phyloP scores from a whole-genome alignment of 1,140 invertebrate genomes.

The Cylas formicarius region DNA sequence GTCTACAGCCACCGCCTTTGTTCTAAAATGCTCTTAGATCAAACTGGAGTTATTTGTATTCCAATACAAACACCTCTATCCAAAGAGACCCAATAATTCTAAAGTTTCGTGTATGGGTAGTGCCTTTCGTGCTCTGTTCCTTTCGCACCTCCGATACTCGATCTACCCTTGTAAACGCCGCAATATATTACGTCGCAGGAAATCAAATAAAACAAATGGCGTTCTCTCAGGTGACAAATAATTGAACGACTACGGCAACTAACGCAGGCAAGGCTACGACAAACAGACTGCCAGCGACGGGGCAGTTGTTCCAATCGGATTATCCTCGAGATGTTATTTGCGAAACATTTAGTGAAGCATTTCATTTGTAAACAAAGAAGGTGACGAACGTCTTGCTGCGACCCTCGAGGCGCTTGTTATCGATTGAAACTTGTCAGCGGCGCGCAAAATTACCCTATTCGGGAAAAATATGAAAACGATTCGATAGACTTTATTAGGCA shows the following conservation, averaged over 20 bases:
- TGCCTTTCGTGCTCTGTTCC: not conserved
- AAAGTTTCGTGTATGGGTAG: too few relatives aligned
- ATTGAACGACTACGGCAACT: not conserved
- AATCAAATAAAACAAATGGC: conserved; percentile 4
- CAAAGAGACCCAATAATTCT: too few relatives aligned
- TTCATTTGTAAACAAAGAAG: conserved; percentile 4
- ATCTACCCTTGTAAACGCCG: conserved; percentile 5
- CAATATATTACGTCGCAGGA: conserved; percentile 6
- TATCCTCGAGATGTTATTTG: conserved; percentile 8
- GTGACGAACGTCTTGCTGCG: not conserved
- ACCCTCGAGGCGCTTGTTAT: too few relatives aligned
- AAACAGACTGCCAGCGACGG: conserved; percentile 7
- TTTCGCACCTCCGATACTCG: conserved; percentile 1
- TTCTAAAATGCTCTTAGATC: too few relatives aligned
- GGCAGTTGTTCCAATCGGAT: conserved; percentile 5
- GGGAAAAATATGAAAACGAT: too few relatives aligned
- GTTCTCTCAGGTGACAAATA: conserved; percentile 12
- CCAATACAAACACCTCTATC: too few relatives aligned
- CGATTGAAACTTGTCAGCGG: too few relatives aligned
- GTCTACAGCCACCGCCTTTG: too few relatives aligned
- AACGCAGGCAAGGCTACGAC: not conserved
- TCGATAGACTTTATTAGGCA: too few relatives aligned
- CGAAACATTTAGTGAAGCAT: conserved; percentile 8
- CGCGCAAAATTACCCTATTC: too few relatives aligned
- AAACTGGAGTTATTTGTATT: too few relatives aligned